These are phyloP conservation scores for Squalus acanthias DNA, from an alignment of 2,797 vertebrate species.

Conservation along the genomic window DNA sequence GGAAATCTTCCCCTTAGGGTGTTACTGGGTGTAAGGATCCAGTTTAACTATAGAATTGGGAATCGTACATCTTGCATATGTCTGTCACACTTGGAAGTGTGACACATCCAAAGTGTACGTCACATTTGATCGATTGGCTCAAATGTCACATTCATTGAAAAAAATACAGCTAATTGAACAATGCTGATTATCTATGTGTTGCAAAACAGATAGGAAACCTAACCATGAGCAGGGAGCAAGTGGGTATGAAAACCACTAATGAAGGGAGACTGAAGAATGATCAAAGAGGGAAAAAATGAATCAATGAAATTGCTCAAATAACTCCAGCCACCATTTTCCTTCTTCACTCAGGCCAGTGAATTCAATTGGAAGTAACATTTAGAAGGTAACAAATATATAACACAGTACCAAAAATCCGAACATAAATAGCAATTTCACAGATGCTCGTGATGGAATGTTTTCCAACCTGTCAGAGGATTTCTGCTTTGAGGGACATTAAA, in stretches of 20 bases:
- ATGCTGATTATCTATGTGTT: background rate
- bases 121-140: background rate
- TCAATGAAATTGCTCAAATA: background rate
- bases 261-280: background rate
- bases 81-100: too few relatives aligned
- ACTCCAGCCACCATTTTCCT: background rate
- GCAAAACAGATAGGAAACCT: background rate
- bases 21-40: background rate
- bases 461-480: background rate
- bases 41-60: background rate
- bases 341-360: background rate
- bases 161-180: background rate
- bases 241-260: background rate
- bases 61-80: background rate
- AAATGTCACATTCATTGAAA: background rate
- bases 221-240: background rate
- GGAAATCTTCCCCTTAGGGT: background rate
- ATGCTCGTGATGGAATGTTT: background rate
- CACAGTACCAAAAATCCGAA: background rate
- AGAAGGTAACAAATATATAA: background rate
- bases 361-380: background rate
- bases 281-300: background rate
- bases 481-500: background rate
- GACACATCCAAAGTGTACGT: background rate
- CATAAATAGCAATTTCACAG: constrained; percentile 12